Conservation (phyloP, 1,140 invertebrate genomes). For the Drosophila ananassae region DNA sequence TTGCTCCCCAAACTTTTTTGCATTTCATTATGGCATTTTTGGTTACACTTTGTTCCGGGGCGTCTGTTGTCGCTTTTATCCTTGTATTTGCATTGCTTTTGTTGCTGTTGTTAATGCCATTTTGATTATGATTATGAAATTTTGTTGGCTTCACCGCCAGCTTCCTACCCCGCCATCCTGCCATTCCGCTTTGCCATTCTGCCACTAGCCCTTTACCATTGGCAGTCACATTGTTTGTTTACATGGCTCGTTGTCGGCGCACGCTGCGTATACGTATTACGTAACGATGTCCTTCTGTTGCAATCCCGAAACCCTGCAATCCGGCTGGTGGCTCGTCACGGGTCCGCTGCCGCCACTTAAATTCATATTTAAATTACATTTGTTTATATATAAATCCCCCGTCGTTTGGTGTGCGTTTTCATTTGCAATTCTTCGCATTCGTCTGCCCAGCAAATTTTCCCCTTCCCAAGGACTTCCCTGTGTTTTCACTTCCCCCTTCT, state of each 20-base stretch:
- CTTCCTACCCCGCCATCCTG: slow-evolving; percentile 24
- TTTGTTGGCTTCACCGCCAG: slow-evolving; percentile 56
- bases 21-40: slow-evolving; percentile 80
- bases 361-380: slow-evolving; percentile 79
- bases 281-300: slow-evolving; percentile 50
- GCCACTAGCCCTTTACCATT: slow-evolving; percentile 3
- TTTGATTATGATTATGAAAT: slow-evolving; percentile 83
- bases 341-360: slow-evolving; percentile 64
- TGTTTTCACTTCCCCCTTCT: slow-evolving; percentile 26
- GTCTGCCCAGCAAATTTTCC: slow-evolving; percentile 33
- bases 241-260: slow-evolving; percentile 79
- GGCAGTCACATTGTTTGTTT: slow-evolving; percentile 67
- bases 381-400: slow-evolving; percentile 47
- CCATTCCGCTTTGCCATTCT: neutral
- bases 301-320: slow-evolving; percentile 23
- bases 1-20: slow-evolving; percentile 47
- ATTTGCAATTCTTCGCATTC: slow-evolving; percentile 45
- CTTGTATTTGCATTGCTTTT: slow-evolving; percentile 79
- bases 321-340: slow-evolving; percentile 42
- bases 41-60: slow-evolving; percentile 75
- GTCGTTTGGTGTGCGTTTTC: slow-evolving; percentile 35
- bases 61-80: slow-evolving; percentile 71
- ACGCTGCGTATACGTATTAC: slow-evolving; percentile 67
- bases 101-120: slow-evolving; percentile 82
- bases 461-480: slow-evolving; percentile 6